Evolutionary conservation across 1,140 invertebrate species (phyloP).

Genomic region (Cydia pomonella): DNA sequence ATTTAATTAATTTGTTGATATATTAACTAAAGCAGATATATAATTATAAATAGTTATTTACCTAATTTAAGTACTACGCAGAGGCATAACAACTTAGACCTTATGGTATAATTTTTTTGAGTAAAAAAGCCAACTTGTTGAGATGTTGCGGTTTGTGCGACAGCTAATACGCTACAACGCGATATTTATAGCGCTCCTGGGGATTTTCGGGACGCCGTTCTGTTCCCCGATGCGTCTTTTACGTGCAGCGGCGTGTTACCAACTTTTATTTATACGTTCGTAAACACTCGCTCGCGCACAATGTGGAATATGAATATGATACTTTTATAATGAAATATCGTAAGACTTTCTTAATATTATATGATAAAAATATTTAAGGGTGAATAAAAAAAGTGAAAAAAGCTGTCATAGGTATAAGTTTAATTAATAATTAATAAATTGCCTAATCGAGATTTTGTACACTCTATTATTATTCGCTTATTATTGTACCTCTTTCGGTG

Average conservation of each 20-base stretch:
- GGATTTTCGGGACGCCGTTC: conserved; percentile 57
- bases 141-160: conserved; percentile 46
- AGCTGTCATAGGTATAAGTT: no score
- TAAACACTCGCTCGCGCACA: conserved; percentile 42
- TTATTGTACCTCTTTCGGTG: no score
- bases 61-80: not conserved
- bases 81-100: conserved; percentile 20
- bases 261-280: conserved; percentile 42
- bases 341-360: not conserved
- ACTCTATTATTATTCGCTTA: no score
- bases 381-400: no score
- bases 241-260: conserved; percentile 45
- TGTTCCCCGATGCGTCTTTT: conserved; percentile 56
- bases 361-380: not conserved
- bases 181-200: conserved; percentile 64
- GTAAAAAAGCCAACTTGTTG: conserved; percentile 40
- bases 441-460: no score
- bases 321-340: not conserved
- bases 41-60: no score
- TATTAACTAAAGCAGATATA: no score
- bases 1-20: no score
- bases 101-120: conserved; percentile 39
- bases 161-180: conserved; percentile 52
- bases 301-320: not conserved
- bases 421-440: no score